phyloP scores from a whole-genome alignment of 2,113 vertebrate genomes.

The Microtus oregoni region DNA sequence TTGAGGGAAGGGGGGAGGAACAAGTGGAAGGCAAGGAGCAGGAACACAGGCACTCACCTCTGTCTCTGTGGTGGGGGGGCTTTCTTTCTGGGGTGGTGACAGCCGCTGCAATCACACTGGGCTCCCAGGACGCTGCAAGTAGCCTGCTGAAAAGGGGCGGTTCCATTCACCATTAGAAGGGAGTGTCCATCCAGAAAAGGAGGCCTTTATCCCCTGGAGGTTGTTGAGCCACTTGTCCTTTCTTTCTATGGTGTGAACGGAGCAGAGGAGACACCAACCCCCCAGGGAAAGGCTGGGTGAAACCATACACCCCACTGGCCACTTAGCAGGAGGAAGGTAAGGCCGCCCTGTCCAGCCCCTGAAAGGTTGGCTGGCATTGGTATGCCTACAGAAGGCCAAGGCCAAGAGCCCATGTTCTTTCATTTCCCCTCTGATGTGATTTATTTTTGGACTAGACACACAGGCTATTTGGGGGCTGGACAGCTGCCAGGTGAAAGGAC shows the following conservation, averaged over 20 bases:
- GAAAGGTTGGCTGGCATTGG: neutral
- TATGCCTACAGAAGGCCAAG: conserved; percentile 61
- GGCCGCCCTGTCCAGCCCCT: neutral
- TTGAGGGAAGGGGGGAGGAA: neutral
- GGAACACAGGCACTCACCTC: conserved; percentile 50
- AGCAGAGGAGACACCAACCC: neutral
- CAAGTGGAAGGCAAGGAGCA: fast-evolving
- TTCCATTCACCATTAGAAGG: conserved; percentile 61
- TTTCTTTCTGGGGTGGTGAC: neutral
- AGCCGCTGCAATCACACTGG: neutral
- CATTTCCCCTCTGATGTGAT: conserved; percentile 83
- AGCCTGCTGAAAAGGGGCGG: conserved; percentile 23
- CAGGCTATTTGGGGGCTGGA: conserved; percentile 87
- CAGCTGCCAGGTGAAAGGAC: conserved; percentile 85
- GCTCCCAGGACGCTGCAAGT: neutral
- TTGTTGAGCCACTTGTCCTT: neutral
- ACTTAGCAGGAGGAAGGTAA: neutral
- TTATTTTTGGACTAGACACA: conserved; percentile 83
- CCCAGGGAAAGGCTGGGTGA: neutral
- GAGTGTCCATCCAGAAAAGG: conserved; percentile 65
- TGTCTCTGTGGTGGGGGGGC: neutral
- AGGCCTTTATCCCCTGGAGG: conserved; percentile 40
- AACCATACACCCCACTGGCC: neutral
- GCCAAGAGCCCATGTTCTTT: conserved; percentile 76
- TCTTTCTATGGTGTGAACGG: conserved; percentile 16